A percentile compares a stretch with the other conserved stretches of the same genome.
phyloP scores from a whole-genome alignment of 2,797 vertebrate genomes.

The Synaphobranchus kaupii region DNA sequence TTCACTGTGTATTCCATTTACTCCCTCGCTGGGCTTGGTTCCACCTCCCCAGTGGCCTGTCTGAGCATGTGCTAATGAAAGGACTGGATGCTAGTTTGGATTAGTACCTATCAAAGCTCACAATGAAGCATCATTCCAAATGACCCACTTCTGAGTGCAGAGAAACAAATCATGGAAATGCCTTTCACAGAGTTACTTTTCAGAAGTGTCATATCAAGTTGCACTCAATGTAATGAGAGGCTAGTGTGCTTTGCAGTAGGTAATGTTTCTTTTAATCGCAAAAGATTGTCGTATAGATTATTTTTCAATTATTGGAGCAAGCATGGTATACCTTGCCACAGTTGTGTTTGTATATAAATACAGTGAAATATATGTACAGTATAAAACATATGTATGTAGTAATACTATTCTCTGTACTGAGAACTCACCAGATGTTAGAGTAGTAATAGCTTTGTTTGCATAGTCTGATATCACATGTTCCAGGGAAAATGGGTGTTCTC shows the following conservation, averaged over 20 bases:
- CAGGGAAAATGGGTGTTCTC: background rate
- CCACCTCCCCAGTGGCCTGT: background rate
- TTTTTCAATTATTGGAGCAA: background rate
- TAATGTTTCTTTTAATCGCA: too few relatives aligned
- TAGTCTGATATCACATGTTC: background rate
- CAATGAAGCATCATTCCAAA: background rate
- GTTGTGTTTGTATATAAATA: background rate
- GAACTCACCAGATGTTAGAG: background rate
- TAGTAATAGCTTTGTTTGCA: background rate
- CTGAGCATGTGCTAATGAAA: background rate
- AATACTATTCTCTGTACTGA: background rate
- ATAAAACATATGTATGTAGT: background rate
- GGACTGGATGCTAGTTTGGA: background rate
- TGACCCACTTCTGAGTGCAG: background rate
- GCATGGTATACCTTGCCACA: background rate
- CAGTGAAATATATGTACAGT: background rate
- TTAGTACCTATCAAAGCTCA: background rate
- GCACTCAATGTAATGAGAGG: too few relatives aligned
- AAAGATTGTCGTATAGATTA: background rate
- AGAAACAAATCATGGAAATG: background rate
- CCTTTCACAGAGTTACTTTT: background rate
- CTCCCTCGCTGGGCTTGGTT: background rate
- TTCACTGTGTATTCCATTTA: background rate
- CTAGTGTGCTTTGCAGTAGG: too few relatives aligned
- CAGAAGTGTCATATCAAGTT: background rate